phyloP scores from a whole-genome alignment of 2,797 vertebrate genomes.

The Gallirallus australis region DNA sequence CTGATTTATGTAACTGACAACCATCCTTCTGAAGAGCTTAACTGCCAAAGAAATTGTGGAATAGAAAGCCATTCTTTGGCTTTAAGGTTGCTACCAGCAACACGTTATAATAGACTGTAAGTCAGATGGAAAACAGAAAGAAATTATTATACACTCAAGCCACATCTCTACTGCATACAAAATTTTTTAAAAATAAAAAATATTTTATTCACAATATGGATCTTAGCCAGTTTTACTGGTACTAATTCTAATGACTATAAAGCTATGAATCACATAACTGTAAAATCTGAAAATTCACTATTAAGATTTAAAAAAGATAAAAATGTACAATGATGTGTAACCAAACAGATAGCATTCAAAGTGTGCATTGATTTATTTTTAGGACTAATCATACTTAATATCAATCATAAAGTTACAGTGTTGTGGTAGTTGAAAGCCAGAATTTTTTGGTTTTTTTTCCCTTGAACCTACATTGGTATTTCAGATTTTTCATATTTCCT shows the following conservation, averaged over 20 bases:
- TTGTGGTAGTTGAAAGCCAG: not conserved
- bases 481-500: not conserved
- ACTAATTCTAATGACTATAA: not conserved
- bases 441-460: not conserved
- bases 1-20: conserved; percentile 21
- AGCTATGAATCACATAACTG: not conserved
- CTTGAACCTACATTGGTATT: not conserved
- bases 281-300: not conserved
- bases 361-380: conserved; percentile 34
- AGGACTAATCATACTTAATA: conserved; percentile 3
- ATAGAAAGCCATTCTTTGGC: conserved; percentile 38
- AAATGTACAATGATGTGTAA: not conserved
- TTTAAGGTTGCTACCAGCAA: conserved; percentile 63
- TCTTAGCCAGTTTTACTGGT: not conserved
- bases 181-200: not conserved
- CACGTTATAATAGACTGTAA: conserved; percentile 40
- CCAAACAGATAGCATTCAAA: conserved; percentile 21
- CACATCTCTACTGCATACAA: not conserved
- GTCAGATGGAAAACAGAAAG: not conserved
- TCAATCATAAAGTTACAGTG: conserved; percentile 18
- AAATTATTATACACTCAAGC: not conserved
- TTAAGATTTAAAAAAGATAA: not conserved
- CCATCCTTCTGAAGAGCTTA: conserved; percentile 18
- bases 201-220: not conserved
- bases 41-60: conserved; percentile 1